Conservation (phyloP, 2,888 invertebrate genomes). For the Smittia aterrima region DNA sequence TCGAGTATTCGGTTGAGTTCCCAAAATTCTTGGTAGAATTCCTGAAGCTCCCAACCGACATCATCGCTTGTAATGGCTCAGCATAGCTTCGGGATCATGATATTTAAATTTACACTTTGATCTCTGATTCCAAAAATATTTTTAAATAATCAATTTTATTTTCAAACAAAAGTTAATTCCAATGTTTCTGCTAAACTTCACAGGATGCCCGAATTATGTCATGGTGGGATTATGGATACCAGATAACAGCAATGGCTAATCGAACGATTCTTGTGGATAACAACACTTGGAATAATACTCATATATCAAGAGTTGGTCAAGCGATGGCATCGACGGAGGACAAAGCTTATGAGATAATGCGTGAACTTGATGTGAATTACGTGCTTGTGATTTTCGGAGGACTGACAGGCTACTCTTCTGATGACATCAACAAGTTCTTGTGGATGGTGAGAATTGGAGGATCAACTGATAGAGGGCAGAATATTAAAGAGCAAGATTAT, state of each 20-base stretch:
- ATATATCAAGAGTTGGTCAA: slow-evolving; percentile 95
- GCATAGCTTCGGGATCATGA: slow-evolving; percentile 30
- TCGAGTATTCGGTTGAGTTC: slow-evolving; percentile 17
- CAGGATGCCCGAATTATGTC: slow-evolving; percentile 96
- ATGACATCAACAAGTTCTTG: slow-evolving; percentile 98
- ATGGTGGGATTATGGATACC: slow-evolving; percentile 99
- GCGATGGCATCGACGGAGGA: slow-evolving; percentile 98
- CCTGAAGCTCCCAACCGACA: slow-evolving; percentile 26
- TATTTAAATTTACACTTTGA: slow-evolving; percentile 44
- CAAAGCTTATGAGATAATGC: slow-evolving; percentile 96
- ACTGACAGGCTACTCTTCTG: slow-evolving; percentile 96
- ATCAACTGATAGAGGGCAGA: slow-evolving; percentile 65
- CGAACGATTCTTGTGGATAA: slow-evolving; percentile 86
- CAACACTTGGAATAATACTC: slow-evolving; percentile 99
- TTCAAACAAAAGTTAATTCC: slow-evolving; percentile 42
- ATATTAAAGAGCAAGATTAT: slow-evolving; percentile 63
- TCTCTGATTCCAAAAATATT: slow-evolving; percentile 43
- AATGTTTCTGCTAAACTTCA: slow-evolving; percentile 41
- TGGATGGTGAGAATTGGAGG: slow-evolving; percentile 80
- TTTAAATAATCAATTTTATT: not conserved
- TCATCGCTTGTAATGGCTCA: not conserved
- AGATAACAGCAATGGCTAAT: slow-evolving; percentile 99
- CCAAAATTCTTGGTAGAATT: slow-evolving; percentile 30
- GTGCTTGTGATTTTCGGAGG: slow-evolving; percentile 98
- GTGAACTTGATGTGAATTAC: slow-evolving; percentile 94